Conservation (phyloP, 2,888 invertebrate genomes). For the Eupithecia exiguata region DNA sequence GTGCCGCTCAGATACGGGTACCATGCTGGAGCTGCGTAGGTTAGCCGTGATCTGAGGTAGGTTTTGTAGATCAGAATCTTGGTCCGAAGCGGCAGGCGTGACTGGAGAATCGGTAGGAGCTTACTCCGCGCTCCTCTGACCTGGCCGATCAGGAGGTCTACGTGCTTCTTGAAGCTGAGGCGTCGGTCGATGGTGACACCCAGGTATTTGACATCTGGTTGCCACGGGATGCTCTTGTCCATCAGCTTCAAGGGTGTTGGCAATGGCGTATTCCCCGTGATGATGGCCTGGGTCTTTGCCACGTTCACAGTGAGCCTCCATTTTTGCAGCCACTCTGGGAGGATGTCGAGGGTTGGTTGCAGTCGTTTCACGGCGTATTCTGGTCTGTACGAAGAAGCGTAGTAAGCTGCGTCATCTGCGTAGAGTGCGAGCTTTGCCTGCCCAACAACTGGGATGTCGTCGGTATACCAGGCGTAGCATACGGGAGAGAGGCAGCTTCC, state of each 20-base stretch:
- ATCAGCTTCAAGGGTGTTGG: constrained; percentile 6
- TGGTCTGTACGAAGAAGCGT: constrained; percentile 4
- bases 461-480: constrained; percentile 38
- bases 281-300: constrained; percentile 10
- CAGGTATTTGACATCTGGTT: constrained; percentile 3
- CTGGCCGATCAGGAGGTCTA: too few relatives aligned
- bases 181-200: constrained; percentile 11
- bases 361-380: constrained; percentile 5
- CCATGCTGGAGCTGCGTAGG: constrained; percentile 1
- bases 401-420: constrained; percentile 36
- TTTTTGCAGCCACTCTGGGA: constrained; percentile 18
- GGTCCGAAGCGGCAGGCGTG: constrained; percentile 5
- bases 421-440: constrained; percentile 38
- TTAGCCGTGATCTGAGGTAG: constrained; percentile 8
- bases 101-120: not conserved
- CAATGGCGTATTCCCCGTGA: not conserved
- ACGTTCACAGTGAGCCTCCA: constrained; percentile 18
- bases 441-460: constrained; percentile 35
- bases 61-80: constrained; percentile 3
- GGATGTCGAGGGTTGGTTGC: constrained; percentile 16
- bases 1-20: not conserved
- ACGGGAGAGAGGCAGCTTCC: constrained; percentile 28
- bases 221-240: constrained; percentile 4
- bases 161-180: too few relatives aligned
- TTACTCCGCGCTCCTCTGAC: not conserved